These are phyloP conservation scores for Trissolcus brochymenae DNA, from an alignment of 2,888 invertebrate species.

Conservation along the genomic window DNA sequence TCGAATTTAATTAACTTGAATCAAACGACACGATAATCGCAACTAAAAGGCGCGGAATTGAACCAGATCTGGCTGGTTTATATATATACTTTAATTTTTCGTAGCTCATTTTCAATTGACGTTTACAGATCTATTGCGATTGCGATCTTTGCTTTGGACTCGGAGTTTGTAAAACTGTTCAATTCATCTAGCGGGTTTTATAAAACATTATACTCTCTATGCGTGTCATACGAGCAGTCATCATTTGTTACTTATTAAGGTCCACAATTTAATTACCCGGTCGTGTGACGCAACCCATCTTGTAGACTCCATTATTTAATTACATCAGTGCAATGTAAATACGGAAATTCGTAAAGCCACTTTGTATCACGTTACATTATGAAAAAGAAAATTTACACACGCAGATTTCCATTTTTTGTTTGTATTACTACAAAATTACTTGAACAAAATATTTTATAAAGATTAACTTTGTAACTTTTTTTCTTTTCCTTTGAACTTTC, in stretches of 20 bases:
- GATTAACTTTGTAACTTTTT: no score
- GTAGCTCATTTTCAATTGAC: background rate
- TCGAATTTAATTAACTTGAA: no score
- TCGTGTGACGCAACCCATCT: conserved; percentile 36
- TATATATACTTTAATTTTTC: background rate
- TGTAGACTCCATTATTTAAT: conserved; percentile 43
- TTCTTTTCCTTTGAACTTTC: no score
- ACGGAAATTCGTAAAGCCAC: conserved; percentile 47
- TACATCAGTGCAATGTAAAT: conserved; percentile 43
- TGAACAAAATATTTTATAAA: no score
- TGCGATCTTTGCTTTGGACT: background rate
- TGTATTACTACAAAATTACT: no score
- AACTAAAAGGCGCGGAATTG: no score
- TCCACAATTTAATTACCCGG: conserved; percentile 21
- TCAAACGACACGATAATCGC: background rate
- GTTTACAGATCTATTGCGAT: background rate
- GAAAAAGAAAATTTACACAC: conserved; percentile 8
- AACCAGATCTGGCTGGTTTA: conserved; percentile 2
- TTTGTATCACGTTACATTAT: conserved; percentile 45
- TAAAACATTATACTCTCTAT: conserved; percentile 21
- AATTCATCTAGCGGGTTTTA: conserved; percentile 24
- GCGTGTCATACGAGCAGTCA: conserved; percentile 35
- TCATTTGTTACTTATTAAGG: conserved; percentile 36
- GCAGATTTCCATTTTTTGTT: no score
- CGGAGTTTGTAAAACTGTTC: conserved; percentile 27